A percentile compares a stretch with the other conserved stretches of the same genome.
Conservation (phyloP, 92 coral and sea anemone genomes). For the Zoanthus gigantus region DNA sequence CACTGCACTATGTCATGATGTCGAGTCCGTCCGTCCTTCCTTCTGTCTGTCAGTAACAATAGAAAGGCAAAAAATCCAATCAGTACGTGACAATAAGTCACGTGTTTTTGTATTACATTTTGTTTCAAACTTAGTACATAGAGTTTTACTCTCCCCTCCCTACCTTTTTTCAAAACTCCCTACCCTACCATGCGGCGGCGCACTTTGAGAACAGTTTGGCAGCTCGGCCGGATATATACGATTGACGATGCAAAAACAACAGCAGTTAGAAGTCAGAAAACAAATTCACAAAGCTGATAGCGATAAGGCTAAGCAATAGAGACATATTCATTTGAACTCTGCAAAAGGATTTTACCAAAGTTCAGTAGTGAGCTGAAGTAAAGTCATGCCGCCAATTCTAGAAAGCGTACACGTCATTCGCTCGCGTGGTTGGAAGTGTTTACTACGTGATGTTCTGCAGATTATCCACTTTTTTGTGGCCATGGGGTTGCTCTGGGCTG, state of each 20-base stretch:
- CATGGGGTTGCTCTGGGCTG: slow-evolving; percentile 83
- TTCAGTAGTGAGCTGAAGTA: neutral
- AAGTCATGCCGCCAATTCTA: slow-evolving; percentile 72
- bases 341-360: neutral
- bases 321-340: neutral
- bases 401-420: slow-evolving; percentile 44
- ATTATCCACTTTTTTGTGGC: slow-evolving; percentile 82
- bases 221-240: slow-evolving; percentile 9
- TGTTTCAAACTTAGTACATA: neutral
- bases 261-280: neutral
- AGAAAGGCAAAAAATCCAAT: no score
- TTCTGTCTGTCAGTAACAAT: no score
- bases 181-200: no score
- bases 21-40: no score
- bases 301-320: neutral
- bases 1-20: no score
- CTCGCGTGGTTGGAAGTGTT: slow-evolving; percentile 61
- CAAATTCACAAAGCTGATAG: neutral
- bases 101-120: no score
- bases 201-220: neutral
- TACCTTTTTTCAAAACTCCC: no score
- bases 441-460: slow-evolving; percentile 62
- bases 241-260: neutral
- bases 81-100: no score
- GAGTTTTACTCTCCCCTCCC: no score